Percentiles rank a stretch among this genome's conserved stretches.
These are phyloP conservation scores for Caenorhabditis becei DNA, from an alignment of 2,888 invertebrate genomes.

Conservation along the genomic window DNA sequence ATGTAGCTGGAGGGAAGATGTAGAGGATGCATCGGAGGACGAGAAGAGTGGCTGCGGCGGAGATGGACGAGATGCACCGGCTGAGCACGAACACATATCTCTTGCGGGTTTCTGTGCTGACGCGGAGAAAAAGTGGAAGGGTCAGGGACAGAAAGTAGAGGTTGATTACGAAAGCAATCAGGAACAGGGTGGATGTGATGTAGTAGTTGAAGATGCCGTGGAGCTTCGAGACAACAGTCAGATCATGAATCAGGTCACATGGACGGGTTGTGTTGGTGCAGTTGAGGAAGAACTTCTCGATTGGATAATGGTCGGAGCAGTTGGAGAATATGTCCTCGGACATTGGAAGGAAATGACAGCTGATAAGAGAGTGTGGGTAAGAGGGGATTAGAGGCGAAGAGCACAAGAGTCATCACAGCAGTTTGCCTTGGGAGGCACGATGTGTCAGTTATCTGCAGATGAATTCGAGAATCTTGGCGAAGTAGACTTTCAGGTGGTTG, in stretches of 20 bases:
- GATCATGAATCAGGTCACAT: slow-evolving; percentile 29
- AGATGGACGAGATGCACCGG: slow-evolving; percentile 40
- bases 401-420: not conserved
- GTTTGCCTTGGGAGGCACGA: not conserved
- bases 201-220: slow-evolving; percentile 33
- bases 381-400: not conserved
- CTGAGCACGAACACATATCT: slow-evolving; percentile 41
- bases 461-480: slow-evolving; percentile 25
- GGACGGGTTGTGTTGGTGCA: slow-evolving; percentile 40
- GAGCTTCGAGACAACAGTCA: slow-evolving; percentile 3
- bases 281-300: slow-evolving; percentile 27
- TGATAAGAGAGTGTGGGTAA: slow-evolving; percentile 23
- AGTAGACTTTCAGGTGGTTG: slow-evolving; percentile 6
- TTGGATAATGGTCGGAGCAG: slow-evolving; percentile 35
- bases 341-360: slow-evolving; percentile 23
- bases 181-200: slow-evolving; percentile 20
- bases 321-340: slow-evolving; percentile 28
- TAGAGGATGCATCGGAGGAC: slow-evolving; percentile 35
- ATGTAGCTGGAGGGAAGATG: slow-evolving; percentile 35
- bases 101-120: slow-evolving; percentile 12
- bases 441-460: not conserved
- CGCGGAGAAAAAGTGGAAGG: slow-evolving; percentile 22
- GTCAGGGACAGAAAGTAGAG: slow-evolving; percentile 28
- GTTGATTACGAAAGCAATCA: slow-evolving; percentile 19
- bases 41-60: slow-evolving; percentile 27